Evolutionary conservation across 2,888 invertebrate species (phyloP).

Genomic region (Leptothorax acervorum): DNA sequence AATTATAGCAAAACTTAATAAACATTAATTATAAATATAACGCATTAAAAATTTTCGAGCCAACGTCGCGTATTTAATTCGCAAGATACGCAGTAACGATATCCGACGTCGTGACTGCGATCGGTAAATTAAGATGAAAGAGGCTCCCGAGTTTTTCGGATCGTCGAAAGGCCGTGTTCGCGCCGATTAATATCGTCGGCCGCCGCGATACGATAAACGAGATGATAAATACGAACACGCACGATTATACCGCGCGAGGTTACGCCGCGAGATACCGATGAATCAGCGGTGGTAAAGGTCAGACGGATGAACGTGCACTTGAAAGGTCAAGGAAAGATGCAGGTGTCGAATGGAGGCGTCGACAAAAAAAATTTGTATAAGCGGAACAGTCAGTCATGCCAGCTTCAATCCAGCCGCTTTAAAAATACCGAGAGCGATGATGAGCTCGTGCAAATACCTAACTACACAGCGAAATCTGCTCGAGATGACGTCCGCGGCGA

Average conservation of each 20-base stretch:
- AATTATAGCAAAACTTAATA: not conserved
- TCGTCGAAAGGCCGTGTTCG: constrained; percentile 49
- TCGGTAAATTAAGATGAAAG: constrained; percentile 49
- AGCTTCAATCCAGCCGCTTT: constrained; percentile 26
- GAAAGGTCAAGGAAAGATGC: constrained; percentile 74
- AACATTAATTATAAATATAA: constrained; percentile 2
- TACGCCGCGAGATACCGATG: constrained; percentile 70
- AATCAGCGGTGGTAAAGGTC: constrained; percentile 79
- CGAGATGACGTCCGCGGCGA: constrained; percentile 7
- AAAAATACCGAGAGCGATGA: constrained; percentile 6
- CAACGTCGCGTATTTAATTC: constrained; percentile 1
- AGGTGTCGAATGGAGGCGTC: constrained; percentile 57
- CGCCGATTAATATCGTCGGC: constrained; percentile 65
- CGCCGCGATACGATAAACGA: constrained; percentile 70
- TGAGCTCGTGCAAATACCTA: not conserved
- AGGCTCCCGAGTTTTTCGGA: constrained; percentile 26
- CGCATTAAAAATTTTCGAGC: not conserved
- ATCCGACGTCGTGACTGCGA: not conserved
- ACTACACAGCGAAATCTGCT: not conserved
- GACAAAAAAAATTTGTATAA: constrained; percentile 44
- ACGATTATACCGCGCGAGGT: constrained; percentile 69
- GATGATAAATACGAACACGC: constrained; percentile 73
- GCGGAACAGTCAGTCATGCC: constrained; percentile 43
- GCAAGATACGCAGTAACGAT: constrained; percentile 21
- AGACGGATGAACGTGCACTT: constrained; percentile 74